Percentiles rank a stretch among this genome's conserved stretches.
phyloP scores from a whole-genome alignment of 2,113 vertebrate genomes.

The Amblyopsis rosae region DNA sequence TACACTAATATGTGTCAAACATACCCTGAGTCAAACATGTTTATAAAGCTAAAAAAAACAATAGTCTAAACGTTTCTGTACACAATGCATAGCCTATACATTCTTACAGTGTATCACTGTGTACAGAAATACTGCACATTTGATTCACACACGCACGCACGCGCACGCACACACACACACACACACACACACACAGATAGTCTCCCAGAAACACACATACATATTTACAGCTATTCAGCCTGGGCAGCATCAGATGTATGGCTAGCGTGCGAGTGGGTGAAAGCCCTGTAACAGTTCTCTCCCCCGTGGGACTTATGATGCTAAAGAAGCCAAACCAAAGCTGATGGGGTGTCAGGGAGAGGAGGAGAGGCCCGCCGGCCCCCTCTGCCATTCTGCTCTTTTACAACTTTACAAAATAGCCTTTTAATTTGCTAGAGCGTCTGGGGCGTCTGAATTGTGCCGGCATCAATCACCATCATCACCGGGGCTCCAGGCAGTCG shows the following conservation, averaged over 20 bases:
- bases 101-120: constrained; percentile 6
- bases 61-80: too few species aligned
- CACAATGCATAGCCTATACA: too few species aligned
- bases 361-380: constrained; percentile 28
- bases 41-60: too few species aligned
- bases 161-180: not conserved
- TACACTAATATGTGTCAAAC: too few species aligned
- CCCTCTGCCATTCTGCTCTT: constrained; percentile 72
- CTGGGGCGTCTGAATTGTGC: constrained; percentile 76
- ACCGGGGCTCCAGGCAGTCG: constrained; percentile 56
- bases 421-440: constrained; percentile 82
- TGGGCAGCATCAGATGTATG: constrained; percentile 19
- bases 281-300: constrained; percentile 65
- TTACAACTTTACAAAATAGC: constrained; percentile 83
- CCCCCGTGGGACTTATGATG: constrained; percentile 72
- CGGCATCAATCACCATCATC: constrained; percentile 82
- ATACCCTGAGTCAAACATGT: too few species aligned
- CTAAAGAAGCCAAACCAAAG: constrained; percentile 72
- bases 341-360: constrained; percentile 54
- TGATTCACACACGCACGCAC: too few species aligned
- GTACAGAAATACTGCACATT: too few species aligned
- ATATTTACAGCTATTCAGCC: not conserved
- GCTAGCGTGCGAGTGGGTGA: constrained; percentile 50
- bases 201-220: constrained; percentile 36
- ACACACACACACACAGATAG: constrained; percentile 13